These are phyloP conservation scores for Masticophis lateralis DNA, from an alignment of 2,797 vertebrate genomes.

Conservation along the genomic window DNA sequence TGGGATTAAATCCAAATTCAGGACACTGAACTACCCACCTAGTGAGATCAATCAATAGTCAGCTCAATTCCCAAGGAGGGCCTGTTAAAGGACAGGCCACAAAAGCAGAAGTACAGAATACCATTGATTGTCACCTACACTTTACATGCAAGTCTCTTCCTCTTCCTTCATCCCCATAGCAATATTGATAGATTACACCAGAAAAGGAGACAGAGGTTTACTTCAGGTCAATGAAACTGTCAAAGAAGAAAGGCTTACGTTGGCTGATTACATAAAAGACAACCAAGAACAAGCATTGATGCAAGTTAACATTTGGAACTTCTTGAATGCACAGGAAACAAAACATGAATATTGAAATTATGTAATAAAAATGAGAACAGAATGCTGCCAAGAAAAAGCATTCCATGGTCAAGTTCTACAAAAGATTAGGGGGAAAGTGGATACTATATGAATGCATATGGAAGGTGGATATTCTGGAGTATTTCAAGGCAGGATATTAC, in stretches of 20 bases:
- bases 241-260: background rate
- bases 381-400: background rate
- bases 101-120: background rate
- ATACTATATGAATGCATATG: background rate
- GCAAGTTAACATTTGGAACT: background rate
- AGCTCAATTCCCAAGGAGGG: background rate
- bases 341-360: background rate
- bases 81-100: background rate
- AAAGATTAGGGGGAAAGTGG: background rate
- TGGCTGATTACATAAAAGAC: background rate
- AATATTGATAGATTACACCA: background rate
- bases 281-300: background rate
- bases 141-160: background rate
- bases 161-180: background rate
- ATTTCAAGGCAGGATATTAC: too few relatives aligned
- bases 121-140: background rate
- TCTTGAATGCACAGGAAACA: background rate
- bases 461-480: too few relatives aligned
- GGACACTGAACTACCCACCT: background rate
- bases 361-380: background rate
- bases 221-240: background rate
- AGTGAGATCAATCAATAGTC: background rate
- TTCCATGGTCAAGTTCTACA: background rate
- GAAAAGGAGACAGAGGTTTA: background rate
- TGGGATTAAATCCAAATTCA: background rate